Conservation (phyloP, 2,797 vertebrate species). For the Scarus forsteni region DNA sequence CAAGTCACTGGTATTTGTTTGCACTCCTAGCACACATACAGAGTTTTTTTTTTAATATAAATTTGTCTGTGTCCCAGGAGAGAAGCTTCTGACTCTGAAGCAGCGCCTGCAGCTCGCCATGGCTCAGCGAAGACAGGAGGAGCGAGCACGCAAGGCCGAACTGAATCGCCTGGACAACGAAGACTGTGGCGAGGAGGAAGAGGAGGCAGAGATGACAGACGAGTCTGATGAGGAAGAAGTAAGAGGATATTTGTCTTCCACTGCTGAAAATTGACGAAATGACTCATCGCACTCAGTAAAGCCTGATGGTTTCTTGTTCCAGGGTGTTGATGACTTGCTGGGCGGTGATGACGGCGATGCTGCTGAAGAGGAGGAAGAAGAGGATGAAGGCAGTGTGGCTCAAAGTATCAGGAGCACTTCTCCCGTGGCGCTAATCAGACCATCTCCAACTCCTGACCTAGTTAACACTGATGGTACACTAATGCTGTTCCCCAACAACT, state of each 20-base stretch:
- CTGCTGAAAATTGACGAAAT: background rate
- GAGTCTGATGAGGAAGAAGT: conserved; percentile 91
- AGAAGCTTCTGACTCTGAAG: conserved; percentile 91
- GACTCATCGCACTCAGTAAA: background rate
- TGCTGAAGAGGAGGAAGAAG: conserved; percentile 75
- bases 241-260: background rate
- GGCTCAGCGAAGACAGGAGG: conserved; percentile 91
- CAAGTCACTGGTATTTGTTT: too few relatives aligned
- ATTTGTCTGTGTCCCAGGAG: conserved; percentile 81
- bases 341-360: conserved; percentile 77
- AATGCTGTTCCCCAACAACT: conserved; percentile 93
- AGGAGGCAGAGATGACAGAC: conserved; percentile 90
- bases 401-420: conserved; percentile 69
- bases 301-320: conserved; percentile 5
- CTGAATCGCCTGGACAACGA: conserved; percentile 94
- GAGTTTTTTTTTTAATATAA: background rate
- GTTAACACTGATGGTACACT: conserved; percentile 89
- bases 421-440: conserved; percentile 61
- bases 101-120: conserved; percentile 95
- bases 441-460: conserved; percentile 76
- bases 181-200: conserved; percentile 91
- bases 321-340: conserved; percentile 89
- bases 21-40: too few relatives aligned
- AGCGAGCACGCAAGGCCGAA: conserved; percentile 89
- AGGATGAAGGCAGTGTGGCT: conserved; percentile 55